Evolutionary conservation across 2,888 invertebrate species (phyloP).

Genomic region (Tillus elongatus): DNA sequence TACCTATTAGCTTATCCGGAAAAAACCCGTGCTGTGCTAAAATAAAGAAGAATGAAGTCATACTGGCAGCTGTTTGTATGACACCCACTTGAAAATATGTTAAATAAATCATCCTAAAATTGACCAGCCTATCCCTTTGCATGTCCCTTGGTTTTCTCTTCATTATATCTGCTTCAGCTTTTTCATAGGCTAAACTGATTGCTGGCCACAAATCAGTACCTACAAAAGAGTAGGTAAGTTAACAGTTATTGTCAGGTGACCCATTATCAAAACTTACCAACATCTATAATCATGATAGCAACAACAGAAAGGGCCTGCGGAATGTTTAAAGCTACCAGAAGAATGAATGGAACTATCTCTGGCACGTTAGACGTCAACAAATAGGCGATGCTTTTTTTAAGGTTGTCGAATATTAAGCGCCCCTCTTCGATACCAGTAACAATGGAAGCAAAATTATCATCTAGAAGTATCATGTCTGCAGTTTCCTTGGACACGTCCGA

Average conservation of each 20-base stretch:
- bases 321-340: constrained; percentile 15
- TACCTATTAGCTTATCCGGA: constrained; percentile 47
- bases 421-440: constrained; percentile 76
- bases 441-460: constrained; percentile 80
- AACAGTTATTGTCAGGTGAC: neutral
- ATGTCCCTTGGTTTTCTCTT: constrained; percentile 48
- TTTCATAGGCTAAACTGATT: constrained; percentile 70
- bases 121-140: constrained; percentile 47
- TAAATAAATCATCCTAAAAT: constrained; percentile 58
- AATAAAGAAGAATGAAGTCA: constrained; percentile 70
- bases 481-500: constrained; percentile 75
- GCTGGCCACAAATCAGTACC: constrained; percentile 73
- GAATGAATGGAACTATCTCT: constrained; percentile 19
- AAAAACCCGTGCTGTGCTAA: constrained; percentile 73
- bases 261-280: constrained; percentile 13
- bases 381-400: constrained; percentile 75
- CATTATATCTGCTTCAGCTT: constrained; percentile 69
- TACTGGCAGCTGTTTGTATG: constrained; percentile 73
- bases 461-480: constrained; percentile 78
- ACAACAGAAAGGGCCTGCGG: constrained; percentile 18
- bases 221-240: constrained; percentile 43
- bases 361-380: constrained; percentile 43
- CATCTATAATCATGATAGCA: constrained; percentile 19
- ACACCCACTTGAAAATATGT: constrained; percentile 80
- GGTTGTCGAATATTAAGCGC: constrained; percentile 71